A percentile compares a stretch with the other conserved stretches of the same genome.
Evolutionary conservation across 2,888 invertebrate genomes (phyloP).

Genomic region (Sabatieria punctata): DNA sequence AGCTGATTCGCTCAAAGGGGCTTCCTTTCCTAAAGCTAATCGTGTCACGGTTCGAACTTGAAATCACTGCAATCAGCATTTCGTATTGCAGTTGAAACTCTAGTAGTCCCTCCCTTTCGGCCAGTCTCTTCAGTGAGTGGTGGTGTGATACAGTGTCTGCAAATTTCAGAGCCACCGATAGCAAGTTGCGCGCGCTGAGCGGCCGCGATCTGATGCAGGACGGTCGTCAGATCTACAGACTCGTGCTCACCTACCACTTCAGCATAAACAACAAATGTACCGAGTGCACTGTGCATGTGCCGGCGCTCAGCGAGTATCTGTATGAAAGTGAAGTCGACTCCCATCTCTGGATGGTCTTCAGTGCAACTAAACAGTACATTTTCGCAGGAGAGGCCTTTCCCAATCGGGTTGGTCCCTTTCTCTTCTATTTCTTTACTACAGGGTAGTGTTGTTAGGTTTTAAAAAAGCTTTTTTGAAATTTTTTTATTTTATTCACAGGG

Average conservation of each 20-base stretch:
- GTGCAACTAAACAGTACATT: slow-evolving; percentile 67
- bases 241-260: slow-evolving; percentile 69
- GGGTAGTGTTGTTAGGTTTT: neutral
- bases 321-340: slow-evolving; percentile 93
- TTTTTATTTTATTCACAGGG: too few relatives aligned
- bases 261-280: too few relatives aligned
- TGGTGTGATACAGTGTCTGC: too few relatives aligned
- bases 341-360: slow-evolving; percentile 90
- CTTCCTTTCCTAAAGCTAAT: too few relatives aligned
- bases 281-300: slow-evolving; percentile 33
- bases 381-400: slow-evolving; percentile 77
- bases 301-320: slow-evolving; percentile 64
- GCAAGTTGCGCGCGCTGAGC: slow-evolving; percentile 59
- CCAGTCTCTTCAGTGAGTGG: too few relatives aligned
- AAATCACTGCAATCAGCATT: too few relatives aligned
- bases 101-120: too few relatives aligned
- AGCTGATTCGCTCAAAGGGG: too few relatives aligned
- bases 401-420: slow-evolving; percentile 42
- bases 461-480: too few relatives aligned
- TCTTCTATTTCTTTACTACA: neutral
- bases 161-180: slow-evolving; percentile 53
- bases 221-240: slow-evolving; percentile 71
- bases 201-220: slow-evolving; percentile 67
- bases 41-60: too few relatives aligned
- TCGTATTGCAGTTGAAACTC: too few relatives aligned